Conservation (phyloP, 1,140 invertebrate genomes). For the Drosophila tristis region DNA sequence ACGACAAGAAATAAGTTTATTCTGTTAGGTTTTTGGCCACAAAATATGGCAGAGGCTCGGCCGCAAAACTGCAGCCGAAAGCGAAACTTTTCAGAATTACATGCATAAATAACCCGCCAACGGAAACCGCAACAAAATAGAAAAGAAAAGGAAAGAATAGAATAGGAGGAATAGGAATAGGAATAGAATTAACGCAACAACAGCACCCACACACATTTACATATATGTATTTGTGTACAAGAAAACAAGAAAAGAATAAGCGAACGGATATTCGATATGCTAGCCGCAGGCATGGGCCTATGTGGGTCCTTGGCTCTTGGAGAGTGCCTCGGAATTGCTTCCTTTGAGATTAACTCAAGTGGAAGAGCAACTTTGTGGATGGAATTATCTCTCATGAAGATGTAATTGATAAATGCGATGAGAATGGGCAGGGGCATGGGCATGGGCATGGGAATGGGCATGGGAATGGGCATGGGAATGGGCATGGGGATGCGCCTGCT, state of each 20-base stretch:
- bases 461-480: no score
- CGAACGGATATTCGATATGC: conserved; percentile 32
- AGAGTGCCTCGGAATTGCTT: conserved; percentile 35
- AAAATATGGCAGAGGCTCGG: conserved; percentile 7
- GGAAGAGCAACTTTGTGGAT: conserved; percentile 44
- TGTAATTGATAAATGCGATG: conserved; percentile 45
- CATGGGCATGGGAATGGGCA: neutral
- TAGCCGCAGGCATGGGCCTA: neutral
- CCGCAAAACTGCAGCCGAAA: conserved; percentile 11
- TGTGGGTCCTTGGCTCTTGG: conserved; percentile 6
- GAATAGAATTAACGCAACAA: conserved; percentile 7
- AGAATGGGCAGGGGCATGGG: neutral
- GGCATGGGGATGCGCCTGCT: neutral
- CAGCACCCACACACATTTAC: no score
- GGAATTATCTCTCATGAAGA: conserved; percentile 51
- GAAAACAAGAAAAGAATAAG: neutral
- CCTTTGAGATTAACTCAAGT: conserved; percentile 47
- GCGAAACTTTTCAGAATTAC: conserved; percentile 36
- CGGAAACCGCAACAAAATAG: conserved; percentile 30
- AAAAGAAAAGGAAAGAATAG: conserved; percentile 12
- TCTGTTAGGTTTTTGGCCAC: conserved; percentile 44
- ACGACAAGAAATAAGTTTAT: conserved; percentile 49
- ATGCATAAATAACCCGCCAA: conserved; percentile 51
- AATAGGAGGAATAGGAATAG: conserved; percentile 25
- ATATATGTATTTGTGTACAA: no score